A percentile compares a stretch with the other conserved stretches of the same genome.
These are phyloP conservation scores for Onychostoma macrolepis DNA, from an alignment of 2,113 vertebrate genomes.

Conservation along the genomic window DNA sequence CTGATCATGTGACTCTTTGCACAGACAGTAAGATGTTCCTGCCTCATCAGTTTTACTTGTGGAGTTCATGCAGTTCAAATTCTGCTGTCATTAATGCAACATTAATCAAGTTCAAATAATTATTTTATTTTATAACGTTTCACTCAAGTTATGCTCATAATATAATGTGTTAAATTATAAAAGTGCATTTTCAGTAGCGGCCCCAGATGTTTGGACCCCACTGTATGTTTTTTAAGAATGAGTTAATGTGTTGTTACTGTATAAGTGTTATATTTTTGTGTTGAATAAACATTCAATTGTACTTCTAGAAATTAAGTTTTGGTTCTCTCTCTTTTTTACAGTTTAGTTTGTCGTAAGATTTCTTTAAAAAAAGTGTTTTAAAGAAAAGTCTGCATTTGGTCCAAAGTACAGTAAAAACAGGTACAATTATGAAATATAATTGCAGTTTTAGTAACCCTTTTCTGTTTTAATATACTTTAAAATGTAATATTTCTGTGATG, in stretches of 20 bases:
- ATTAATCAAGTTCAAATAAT: background rate
- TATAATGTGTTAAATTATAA: background rate
- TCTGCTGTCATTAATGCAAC: background rate
- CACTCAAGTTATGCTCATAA: background rate
- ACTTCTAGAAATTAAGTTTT: background rate
- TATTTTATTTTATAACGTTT: background rate
- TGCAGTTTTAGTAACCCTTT: background rate
- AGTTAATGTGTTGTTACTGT: background rate
- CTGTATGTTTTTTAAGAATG: background rate
- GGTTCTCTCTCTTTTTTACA: background rate
- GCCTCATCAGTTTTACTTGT: background rate
- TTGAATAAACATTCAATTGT: background rate
- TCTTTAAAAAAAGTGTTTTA: background rate
- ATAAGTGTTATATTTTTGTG: background rate
- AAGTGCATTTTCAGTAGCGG: background rate
- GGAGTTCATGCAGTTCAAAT: background rate
- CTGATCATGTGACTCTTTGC: background rate
- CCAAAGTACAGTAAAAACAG: background rate
- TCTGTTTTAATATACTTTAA: background rate
- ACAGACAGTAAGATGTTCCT: background rate
- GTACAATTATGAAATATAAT: background rate
- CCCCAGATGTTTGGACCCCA: background rate
- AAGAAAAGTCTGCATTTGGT: background rate
- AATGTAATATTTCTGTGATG: background rate
- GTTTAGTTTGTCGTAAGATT: background rate